These are phyloP conservation scores for Drosophila funebris DNA, from an alignment of 1,140 invertebrate genomes.

Conservation along the genomic window DNA sequence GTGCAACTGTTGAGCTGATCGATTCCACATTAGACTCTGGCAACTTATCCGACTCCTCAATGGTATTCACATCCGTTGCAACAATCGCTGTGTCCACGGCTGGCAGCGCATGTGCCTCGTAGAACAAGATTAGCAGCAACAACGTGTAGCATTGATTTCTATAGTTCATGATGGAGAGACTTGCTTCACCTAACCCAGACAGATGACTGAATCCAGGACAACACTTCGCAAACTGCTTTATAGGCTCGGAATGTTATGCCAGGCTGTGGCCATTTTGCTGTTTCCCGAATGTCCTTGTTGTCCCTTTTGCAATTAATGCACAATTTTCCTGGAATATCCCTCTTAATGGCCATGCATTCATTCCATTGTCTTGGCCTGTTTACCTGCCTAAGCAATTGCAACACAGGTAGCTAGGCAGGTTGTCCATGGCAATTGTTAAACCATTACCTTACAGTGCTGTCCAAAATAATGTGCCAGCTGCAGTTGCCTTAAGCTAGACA, in stretches of 20 bases:
- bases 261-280: conserved; percentile 37
- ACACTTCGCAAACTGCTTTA: conserved; percentile 33
- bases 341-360: conserved; percentile 23
- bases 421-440: background rate
- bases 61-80: conserved; percentile 36
- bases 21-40: conserved; percentile 38
- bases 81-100: conserved; percentile 46
- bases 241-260: conserved; percentile 13
- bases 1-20: background rate
- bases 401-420: conserved; percentile 19
- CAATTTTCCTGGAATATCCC: conserved; percentile 52
- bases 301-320: conserved; percentile 45
- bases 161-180: conserved; percentile 25
- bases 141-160: conserved; percentile 19
- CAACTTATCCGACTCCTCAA: conserved; percentile 63
- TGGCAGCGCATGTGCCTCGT: conserved; percentile 33
- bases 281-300: conserved; percentile 13
- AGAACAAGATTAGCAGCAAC: conserved; percentile 21
- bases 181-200: background rate
- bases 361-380: conserved; percentile 36
- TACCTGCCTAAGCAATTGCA: background rate
- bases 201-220: background rate
- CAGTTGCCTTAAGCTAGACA: background rate
- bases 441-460: conserved; percentile 13
- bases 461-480: conserved; percentile 8